Evolutionary conservation across 2,888 invertebrate genomes (phyloP), one percentile per base, ranked within the genome.

Genomic region (Sisyra terminalis): DNA sequence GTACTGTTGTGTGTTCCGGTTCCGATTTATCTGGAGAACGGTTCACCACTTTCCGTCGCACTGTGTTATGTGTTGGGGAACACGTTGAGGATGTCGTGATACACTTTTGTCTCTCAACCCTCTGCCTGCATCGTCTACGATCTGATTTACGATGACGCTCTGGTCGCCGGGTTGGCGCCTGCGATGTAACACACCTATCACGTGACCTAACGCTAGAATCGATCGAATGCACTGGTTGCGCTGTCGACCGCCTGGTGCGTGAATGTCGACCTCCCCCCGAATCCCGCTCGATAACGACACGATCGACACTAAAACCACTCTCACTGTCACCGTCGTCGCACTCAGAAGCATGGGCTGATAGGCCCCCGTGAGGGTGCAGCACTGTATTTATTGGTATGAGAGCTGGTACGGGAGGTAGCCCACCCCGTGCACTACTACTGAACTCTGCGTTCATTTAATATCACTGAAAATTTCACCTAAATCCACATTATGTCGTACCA

Each of bases 131-230:
- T 56, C 63, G 57, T 57, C 60, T 57, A 53, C 47, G 43, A 40
- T 59, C 57, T 58, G 58, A 61, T 61, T 62, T 63, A 60, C 61
- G 64, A 58, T 65, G 64, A 57, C 63, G 60, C 53, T 59, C 60
- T 49, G 60, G 57, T 57, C 59, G 60, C 59, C 59, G 58, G 59
- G 60, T 53, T 53, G 57, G 55, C 54, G 57, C 51, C 52, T 55
- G 59, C 53, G 57, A 39, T 38, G 29, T 16, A 52, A 50, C 29
- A 51, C 47, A 38, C 49, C 50, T 29, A 51, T 50, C 30, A 51
- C 52, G 46, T 50, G 60, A 54, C 59, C 15, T 31, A 42, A 37
- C 36, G 43, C 38, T 39, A 18, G 45, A 37, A 44, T 44, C 44
- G 46, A 40, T 40, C 42, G 42, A 17, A 34, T 43, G 46, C 45